Conservation (phyloP, 2,888 invertebrate species). For the Lithosia quadra region DNA sequence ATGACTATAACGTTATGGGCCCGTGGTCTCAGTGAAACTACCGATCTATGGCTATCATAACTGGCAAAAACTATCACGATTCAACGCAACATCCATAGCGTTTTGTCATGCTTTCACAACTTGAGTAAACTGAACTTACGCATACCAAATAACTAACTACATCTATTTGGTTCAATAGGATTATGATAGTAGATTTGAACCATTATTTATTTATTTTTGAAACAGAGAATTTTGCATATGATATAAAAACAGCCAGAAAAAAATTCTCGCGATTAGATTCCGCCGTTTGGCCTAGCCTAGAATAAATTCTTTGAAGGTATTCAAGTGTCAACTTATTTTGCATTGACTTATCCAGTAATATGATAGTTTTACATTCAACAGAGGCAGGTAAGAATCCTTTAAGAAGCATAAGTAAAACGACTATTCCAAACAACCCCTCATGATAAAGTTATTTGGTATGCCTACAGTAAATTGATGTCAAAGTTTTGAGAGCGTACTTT, state of each 20-base stretch:
- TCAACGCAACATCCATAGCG: slow-evolving; percentile 45
- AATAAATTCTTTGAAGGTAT: slow-evolving; percentile 8
- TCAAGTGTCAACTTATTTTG: slow-evolving; percentile 7
- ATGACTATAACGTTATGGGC: background rate
- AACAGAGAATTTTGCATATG: no score
- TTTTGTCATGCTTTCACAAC: slow-evolving; percentile 62
- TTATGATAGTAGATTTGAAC: background rate
- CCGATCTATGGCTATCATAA: slow-evolving; percentile 38
- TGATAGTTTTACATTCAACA: slow-evolving; percentile 24
- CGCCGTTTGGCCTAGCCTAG: background rate
- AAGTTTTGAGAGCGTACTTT: slow-evolving; percentile 40
- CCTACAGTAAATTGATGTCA: slow-evolving; percentile 28
- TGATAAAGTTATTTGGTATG: background rate
- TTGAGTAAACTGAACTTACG: slow-evolving; percentile 51
- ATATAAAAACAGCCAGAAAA: background rate
- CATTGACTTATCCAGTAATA: slow-evolving; percentile 27
- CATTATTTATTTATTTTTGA: background rate
- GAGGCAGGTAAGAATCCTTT: slow-evolving; percentile 33
- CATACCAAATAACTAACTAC: slow-evolving; percentile 19
- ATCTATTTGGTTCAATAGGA: background rate
- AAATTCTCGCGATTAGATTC: background rate
- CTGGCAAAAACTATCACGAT: slow-evolving; percentile 51
- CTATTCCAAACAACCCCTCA: background rate
- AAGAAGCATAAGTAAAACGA: slow-evolving; percentile 13
- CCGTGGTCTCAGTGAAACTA: slow-evolving; percentile 39